Conservation (phyloP, 2,797 vertebrate species). For the Tolypeutes matacus region DNA sequence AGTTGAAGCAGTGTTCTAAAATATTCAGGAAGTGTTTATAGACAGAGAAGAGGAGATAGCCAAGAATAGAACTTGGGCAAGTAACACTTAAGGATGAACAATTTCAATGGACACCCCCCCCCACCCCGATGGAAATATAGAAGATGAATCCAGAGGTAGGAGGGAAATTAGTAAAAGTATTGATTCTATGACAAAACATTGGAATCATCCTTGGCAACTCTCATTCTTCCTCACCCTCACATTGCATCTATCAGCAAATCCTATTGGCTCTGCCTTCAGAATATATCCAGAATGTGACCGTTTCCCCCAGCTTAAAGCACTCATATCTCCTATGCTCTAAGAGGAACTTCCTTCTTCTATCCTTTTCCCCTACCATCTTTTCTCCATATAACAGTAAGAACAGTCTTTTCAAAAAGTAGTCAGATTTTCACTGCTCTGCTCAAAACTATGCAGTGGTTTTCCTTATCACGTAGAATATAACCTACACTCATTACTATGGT, state of each 20-base stretch:
- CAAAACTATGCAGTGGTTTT: not conserved
- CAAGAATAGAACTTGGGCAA: not conserved
- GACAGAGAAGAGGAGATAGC: not conserved
- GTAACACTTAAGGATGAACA: not conserved
- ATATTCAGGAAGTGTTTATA: not conserved
- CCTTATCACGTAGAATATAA: not conserved
- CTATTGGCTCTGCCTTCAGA: not conserved
- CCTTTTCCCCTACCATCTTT: not conserved
- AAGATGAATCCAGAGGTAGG: not conserved
- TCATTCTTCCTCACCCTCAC: not conserved
- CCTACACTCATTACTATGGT: not conserved
- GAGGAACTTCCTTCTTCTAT: not conserved
- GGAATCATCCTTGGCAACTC: not conserved
- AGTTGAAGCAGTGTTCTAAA: not conserved
- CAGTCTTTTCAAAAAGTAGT: not conserved
- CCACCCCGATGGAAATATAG: not conserved
- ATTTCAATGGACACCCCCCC: not conserved
- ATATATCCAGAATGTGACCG: not conserved
- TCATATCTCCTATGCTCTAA: not conserved
- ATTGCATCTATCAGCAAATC: not conserved
- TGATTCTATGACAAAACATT: not conserved
- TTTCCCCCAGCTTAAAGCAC: not conserved
- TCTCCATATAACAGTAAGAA: not conserved
- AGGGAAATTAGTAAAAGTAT: not conserved
- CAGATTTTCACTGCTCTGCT: not conserved